Base-by-base conservation (phyloP, 2,888 invertebrate species). In the Ectropis crepuscularia region DNA sequence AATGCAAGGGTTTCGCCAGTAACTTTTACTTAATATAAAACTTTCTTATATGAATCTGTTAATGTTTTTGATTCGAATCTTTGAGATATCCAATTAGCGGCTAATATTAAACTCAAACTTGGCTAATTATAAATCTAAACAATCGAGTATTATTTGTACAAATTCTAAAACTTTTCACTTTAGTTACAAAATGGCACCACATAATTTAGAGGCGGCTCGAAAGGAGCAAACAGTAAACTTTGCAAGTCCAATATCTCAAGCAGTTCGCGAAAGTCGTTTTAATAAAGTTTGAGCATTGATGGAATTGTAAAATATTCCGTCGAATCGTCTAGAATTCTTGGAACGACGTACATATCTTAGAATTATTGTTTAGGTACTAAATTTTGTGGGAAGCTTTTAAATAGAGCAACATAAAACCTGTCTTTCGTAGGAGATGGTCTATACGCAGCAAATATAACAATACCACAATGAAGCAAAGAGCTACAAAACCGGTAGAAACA, bases 261-360 rank as follows among this genome's bases (percentile, higher is more conserved):
- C 61, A 38, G n/a, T 57, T 47, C 46, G 37, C 53, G 46, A 57
- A 51, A 62, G 53, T 46, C 51, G 57, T 62, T 62, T 57, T 53
- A 57, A 53, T 62, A 57, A 57, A 53, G 42, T 57, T 62, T 57
- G 37, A 57, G 37, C 47, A 53, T 62, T 53, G 57, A 57, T 53
- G 41, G 57, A 62, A 57, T 57, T 53, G 50, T 57, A 48, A 48
- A 62, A 38, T 57, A 37, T 57, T 53, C 57, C 41, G 16, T 16
- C 37, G 57, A 57, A 43, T 53, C 43, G 45, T 49, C 36, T 39
- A 11, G 28, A 28, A 36, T 37, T 37, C 37, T 49, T 16, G 6
- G 4, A 12, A 37, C 10, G 11, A 16, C 47, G 47, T 37, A 37
- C 37, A 37, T 37, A 37, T 49, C 49, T 49, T n/a, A 7, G 37